These are phyloP conservation scores for Psilanteris sp. DNA, from an alignment of 1,140 invertebrate species.

Conservation along the genomic window DNA sequence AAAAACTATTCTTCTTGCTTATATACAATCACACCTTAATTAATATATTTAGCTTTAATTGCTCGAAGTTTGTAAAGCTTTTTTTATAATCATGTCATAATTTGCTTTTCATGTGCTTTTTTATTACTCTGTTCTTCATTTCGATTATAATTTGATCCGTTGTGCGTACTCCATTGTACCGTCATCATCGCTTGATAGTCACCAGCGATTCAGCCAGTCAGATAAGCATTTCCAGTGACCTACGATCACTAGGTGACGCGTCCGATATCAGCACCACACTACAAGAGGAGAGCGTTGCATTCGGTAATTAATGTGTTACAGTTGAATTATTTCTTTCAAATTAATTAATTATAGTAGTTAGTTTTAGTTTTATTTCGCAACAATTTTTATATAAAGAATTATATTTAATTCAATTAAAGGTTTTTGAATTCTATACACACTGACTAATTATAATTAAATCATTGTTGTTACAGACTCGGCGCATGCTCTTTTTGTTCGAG, in stretches of 20 bases:
- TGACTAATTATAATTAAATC: slow-evolving; percentile 1
- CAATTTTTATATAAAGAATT: neutral
- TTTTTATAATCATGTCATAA: slow-evolving; percentile 70
- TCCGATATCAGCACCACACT: slow-evolving; percentile 77
- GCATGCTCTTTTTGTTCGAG: slow-evolving; percentile 92
- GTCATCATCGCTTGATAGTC: slow-evolving; percentile 78
- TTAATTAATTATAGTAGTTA: slow-evolving; percentile 65
- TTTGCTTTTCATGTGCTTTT: slow-evolving; percentile 76
- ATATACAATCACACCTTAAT: no score
- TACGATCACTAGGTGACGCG: slow-evolving; percentile 76
- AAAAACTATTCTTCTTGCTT: no score
- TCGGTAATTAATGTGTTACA: slow-evolving; percentile 76
- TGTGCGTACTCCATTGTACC: slow-evolving; percentile 73
- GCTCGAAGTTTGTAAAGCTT: slow-evolving; percentile 41
- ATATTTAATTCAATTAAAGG: no score
- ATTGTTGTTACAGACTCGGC: slow-evolving; percentile 85
- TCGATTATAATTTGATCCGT: slow-evolving; percentile 73
- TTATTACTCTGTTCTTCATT: slow-evolving; percentile 67
- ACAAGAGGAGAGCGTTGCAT: slow-evolving; percentile 78
- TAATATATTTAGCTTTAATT: no score
- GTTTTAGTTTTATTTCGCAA: slow-evolving; percentile 14
- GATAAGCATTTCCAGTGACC: slow-evolving; percentile 80
- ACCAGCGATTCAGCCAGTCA: slow-evolving; percentile 79
- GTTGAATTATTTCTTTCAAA: slow-evolving; percentile 64
- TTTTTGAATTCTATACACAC: no score